phyloP scores from a whole-genome alignment of 2,113 vertebrate species.

The Ariopsis seemanni region DNA sequence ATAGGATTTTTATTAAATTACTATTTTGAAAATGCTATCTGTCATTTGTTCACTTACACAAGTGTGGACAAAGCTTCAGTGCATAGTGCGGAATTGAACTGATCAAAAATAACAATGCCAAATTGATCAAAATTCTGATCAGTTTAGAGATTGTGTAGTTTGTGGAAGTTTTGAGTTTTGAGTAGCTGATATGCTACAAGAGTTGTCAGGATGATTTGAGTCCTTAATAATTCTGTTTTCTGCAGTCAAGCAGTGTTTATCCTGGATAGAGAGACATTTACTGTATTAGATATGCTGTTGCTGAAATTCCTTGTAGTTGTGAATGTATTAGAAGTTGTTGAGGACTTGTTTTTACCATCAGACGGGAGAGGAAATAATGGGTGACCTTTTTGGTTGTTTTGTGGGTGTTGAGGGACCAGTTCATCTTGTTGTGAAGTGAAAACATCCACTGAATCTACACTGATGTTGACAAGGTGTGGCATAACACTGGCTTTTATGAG shows the following conservation, averaged over 20 bases:
- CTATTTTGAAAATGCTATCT: not conserved
- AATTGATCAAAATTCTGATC: too few species aligned
- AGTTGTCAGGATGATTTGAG: not conserved
- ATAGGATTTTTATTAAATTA: not conserved
- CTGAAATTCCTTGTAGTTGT: not conserved
- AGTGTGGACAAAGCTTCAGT: not conserved
- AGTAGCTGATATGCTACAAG: not conserved
- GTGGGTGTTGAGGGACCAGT: not conserved
- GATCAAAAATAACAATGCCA: not conserved
- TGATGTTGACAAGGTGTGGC: not conserved
- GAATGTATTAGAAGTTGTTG: not conserved
- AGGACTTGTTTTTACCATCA: not conserved
- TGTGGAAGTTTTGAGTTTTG: not conserved
- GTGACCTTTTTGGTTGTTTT: not conserved
- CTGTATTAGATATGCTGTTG: not conserved
- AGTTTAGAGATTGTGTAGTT: not conserved
- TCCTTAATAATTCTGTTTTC: not conserved
- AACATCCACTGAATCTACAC: not conserved
- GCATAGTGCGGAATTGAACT: not conserved
- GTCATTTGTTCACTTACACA: not conserved
- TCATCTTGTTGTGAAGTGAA: not conserved
- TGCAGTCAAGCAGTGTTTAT: not conserved
- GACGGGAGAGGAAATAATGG: not conserved
- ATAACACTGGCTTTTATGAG: not conserved
- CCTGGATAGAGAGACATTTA: not conserved